A percentile compares a stretch with the other conserved stretches of the same genome.
These are phyloP conservation scores for Drosophila leontia DNA, from an alignment of 1,140 invertebrate genomes.

Conservation along the genomic window DNA sequence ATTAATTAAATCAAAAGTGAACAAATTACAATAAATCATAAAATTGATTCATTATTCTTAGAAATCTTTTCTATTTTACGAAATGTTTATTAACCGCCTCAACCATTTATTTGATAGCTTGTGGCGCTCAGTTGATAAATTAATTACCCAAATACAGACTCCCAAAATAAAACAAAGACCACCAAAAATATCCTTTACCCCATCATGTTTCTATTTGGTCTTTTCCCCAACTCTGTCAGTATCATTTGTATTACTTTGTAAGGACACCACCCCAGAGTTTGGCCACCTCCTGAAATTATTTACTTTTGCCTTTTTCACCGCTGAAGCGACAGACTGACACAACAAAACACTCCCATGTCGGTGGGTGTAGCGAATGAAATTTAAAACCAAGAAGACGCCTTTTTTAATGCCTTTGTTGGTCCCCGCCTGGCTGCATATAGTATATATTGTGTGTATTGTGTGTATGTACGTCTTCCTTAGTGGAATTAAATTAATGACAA, in stretches of 20 bases:
- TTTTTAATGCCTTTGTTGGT: constrained; percentile 32
- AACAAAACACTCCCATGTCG: constrained; percentile 44
- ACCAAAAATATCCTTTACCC: not conserved
- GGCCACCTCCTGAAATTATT: constrained; percentile 30
- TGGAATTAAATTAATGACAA: constrained; percentile 78
- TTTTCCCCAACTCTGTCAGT: not conserved
- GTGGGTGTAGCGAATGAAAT: constrained; percentile 57
- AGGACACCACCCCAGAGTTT: not conserved
- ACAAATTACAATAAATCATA: not conserved
- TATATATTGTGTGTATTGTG: constrained; percentile 11
- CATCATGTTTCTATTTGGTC: not conserved
- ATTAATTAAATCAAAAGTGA: not conserved
- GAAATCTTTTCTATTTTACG: not conserved
- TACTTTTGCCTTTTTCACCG: constrained; percentile 40
- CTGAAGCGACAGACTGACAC: constrained; percentile 15
- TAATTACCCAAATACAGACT: constrained; percentile 6
- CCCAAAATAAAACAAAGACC: not conserved
- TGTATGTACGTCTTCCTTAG: constrained; percentile 43
- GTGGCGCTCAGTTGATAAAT: not conserved
- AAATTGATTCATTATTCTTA: not conserved
- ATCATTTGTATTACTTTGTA: constrained; percentile 47
- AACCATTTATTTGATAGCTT: not conserved
- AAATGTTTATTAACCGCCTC: not conserved
- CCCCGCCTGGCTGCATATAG: constrained; percentile 3
- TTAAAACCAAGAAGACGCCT: constrained; percentile 61